Evolutionary conservation across 2,888 invertebrate genomes (phyloP), one percentile per base, ranked within the genome.

Genomic region (Trimorus sp.): DNA sequence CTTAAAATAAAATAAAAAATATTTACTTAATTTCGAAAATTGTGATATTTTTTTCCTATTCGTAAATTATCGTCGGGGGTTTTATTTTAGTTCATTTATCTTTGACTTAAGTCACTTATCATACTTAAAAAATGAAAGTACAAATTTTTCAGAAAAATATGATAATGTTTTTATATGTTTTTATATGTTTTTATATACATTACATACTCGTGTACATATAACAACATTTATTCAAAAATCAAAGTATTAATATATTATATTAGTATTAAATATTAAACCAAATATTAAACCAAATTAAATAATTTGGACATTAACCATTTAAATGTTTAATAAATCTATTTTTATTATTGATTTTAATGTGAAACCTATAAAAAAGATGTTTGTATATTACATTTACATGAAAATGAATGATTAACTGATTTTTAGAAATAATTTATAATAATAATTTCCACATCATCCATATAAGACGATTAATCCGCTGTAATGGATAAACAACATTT

Each of bases 401-500:
- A 45, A 45, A 45, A 45, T 45, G 2, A 45, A 45, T 45, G 45
- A 45, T 45, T n/a, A n/a, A n/a, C n/a, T 45, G 45, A 45, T 7
- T 45, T 45, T 45, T 45, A 45, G 45, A 45, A 45, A 45, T 45
- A 45, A 45, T 45, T 45, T 45, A 45, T 45, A 45, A 45, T 45
- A 45, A 45, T 45, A 45, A 45, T 45, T 45, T 45, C 45, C 6
- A 45, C 45, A 45, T 45, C 45, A 45, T 45, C 45, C 45, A 45
- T 4, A 45, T 12, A 45, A 45, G 12, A 11, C 6, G 45, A 45
- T 45, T 12, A 45, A 45, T 45, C 45, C 45, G 45, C 9, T 45
- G 45, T 45, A 45, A 45, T 45, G 45, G 45, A 45, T 45, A 45
- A 45, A 45, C 4, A 45, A 45, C 45, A 45, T 4, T 45, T 45